phyloP scores from a whole-genome alignment of 2,888 invertebrate genomes.

The Epiblema foenella region DNA sequence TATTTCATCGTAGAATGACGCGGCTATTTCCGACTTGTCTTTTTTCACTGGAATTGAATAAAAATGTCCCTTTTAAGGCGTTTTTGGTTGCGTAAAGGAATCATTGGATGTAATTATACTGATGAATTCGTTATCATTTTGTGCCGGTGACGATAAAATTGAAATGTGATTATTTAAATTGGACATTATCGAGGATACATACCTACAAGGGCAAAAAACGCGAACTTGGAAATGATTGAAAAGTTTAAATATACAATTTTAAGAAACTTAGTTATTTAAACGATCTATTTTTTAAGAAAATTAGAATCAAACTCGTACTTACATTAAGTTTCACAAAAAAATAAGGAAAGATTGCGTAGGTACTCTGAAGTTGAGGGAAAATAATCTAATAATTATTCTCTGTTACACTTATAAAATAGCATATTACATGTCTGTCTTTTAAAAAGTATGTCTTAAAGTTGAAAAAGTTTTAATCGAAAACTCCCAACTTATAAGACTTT shows the following conservation, averaged over 20 bases:
- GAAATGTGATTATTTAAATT: background rate
- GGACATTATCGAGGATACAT: background rate
- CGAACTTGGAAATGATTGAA: too few species aligned
- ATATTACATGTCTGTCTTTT: background rate
- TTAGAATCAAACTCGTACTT: background rate
- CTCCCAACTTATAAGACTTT: constrained; percentile 17
- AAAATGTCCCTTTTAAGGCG: constrained; percentile 31
- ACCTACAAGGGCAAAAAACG: background rate
- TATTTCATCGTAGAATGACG: constrained; percentile 38
- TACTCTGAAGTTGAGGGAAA: background rate
- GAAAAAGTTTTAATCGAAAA: constrained; percentile 30
- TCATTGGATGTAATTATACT: constrained; percentile 18
- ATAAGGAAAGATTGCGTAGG: too few species aligned
- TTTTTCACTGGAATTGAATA: constrained; percentile 39
- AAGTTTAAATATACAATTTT: background rate
- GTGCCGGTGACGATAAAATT: background rate
- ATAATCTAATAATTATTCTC: background rate
- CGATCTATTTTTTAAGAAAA: background rate
- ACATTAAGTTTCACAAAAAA: background rate
- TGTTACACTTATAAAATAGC: background rate
- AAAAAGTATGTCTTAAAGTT: background rate
- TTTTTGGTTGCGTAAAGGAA: constrained; percentile 29
- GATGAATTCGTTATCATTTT: background rate
- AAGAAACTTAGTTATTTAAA: background rate
- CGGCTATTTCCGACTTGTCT: constrained; percentile 36